Conservation (phyloP, 2,113 vertebrate genomes). For the Sterna hirundo region DNA sequence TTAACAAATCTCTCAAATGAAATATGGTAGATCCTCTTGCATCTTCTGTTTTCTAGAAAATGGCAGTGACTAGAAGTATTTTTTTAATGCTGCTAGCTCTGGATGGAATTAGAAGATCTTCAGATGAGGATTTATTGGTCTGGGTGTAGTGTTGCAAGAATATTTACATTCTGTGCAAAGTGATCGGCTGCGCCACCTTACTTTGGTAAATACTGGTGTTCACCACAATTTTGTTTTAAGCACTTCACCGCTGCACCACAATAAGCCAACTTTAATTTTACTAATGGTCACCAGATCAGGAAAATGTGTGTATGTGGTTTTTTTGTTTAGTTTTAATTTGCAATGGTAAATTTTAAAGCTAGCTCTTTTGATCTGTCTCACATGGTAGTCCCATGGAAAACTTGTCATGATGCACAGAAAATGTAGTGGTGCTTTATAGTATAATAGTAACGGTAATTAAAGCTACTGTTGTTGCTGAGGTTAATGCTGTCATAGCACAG, state of each 20-base stretch:
- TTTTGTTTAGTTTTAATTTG: neutral
- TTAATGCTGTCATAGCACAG: neutral
- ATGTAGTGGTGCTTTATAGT: neutral
- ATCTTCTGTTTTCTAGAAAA: neutral
- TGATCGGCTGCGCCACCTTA: neutral
- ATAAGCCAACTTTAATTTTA: neutral
- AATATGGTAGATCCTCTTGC: neutral
- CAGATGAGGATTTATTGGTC: neutral
- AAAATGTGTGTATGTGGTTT: neutral
- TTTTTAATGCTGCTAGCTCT: neutral
- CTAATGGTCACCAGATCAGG: neutral
- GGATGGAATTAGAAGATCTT: neutral
- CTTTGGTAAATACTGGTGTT: neutral
- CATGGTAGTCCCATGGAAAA: neutral
- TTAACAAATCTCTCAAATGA: neutral
- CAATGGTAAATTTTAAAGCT: neutral
- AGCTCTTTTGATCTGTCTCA: neutral
- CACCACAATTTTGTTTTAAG: neutral
- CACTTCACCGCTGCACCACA: neutral
- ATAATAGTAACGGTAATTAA: neutral
- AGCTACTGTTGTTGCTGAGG: neutral
- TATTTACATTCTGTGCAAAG: neutral
- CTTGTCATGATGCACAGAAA: neutral
- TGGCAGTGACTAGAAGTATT: neutral
- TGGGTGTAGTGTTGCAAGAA: neutral